Conservation (phyloP, 2,113 vertebrate genomes). For the Synchiropus splendidus region DNA sequence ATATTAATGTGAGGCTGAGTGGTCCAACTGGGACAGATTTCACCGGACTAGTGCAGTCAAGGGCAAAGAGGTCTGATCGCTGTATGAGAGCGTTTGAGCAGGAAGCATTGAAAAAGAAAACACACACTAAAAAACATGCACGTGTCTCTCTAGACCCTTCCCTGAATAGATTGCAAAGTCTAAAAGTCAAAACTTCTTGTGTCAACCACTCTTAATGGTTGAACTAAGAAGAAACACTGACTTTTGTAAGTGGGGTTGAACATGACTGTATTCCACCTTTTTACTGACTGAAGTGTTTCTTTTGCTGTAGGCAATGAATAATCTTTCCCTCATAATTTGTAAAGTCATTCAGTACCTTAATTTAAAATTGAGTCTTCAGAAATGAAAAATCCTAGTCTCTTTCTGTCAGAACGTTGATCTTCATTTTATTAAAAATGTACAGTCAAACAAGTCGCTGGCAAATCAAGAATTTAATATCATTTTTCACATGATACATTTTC, state of each 20-base stretch:
- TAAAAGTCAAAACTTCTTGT: conserved; percentile 4
- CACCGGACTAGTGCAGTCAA: conserved; percentile 37
- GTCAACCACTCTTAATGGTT: conserved; percentile 6
- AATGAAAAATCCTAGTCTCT: too few relatives aligned
- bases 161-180: conserved; percentile 29
- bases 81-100: conserved; percentile 25
- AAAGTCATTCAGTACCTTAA: too few relatives aligned
- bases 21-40: conserved; percentile 51
- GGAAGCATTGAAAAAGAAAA: conserved; percentile 16
- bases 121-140: conserved; percentile 1
- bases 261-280: too few relatives aligned
- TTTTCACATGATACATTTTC: too few relatives aligned
- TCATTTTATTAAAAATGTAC: too few relatives aligned
- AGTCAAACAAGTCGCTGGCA: too few relatives aligned
- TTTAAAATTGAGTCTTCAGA: too few relatives aligned
- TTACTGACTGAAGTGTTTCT: too few relatives aligned
- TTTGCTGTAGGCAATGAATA: too few relatives aligned
- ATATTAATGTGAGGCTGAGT: conserved; percentile 56
- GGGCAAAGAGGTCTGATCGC: conserved; percentile 49
- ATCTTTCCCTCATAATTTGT: too few relatives aligned
- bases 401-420: too few relatives aligned
- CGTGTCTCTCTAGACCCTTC: conserved; percentile 25
- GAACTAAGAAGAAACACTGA: conserved; percentile 12
- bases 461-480: too few relatives aligned
- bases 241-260: conserved; percentile 19